These are phyloP conservation scores for Oxycera nigricornis DNA, from an alignment of 2,888 invertebrate genomes.

Conservation along the genomic window DNA sequence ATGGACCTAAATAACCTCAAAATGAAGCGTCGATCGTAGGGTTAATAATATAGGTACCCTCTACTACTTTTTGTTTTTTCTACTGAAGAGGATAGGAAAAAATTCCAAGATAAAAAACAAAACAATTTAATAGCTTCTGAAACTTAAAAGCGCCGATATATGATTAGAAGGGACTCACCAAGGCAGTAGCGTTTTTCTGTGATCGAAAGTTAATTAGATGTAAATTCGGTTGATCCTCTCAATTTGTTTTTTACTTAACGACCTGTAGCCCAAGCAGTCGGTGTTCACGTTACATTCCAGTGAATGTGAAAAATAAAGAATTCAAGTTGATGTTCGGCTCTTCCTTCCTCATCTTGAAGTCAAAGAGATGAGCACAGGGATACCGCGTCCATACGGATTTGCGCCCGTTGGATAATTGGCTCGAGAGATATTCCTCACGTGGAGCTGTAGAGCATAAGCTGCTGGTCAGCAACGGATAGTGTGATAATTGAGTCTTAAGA, in stretches of 20 bases:
- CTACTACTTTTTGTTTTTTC: too few species aligned
- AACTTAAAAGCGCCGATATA: conserved; percentile 45
- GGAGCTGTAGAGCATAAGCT: conserved; percentile 29
- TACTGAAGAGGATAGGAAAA: neutral
- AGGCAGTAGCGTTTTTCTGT: conserved; percentile 47
- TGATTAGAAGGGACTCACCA: conserved; percentile 44
- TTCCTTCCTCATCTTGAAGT: neutral
- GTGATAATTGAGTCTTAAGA: conserved; percentile 48
- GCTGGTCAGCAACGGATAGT: conserved; percentile 29
- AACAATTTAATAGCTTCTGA: conserved; percentile 40
- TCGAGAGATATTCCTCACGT: conserved; percentile 41
- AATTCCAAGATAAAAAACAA: conserved; percentile 21
- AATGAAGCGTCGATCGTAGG: neutral
- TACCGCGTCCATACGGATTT: conserved; percentile 22
- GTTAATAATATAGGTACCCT: neutral
- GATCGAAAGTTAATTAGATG: conserved; percentile 56
- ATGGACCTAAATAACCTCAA: neutral
- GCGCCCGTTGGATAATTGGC: conserved; percentile 43
- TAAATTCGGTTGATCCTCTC: conserved; percentile 50
- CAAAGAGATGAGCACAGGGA: neutral
- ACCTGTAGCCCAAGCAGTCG: neutral
- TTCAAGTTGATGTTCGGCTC: neutral
- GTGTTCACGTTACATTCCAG: neutral
- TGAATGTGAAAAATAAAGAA: neutral
- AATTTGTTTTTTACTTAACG: conserved; percentile 32